Conservation (phyloP, 2,797 vertebrate genomes). For the Neosilurus hyrtlii region DNA sequence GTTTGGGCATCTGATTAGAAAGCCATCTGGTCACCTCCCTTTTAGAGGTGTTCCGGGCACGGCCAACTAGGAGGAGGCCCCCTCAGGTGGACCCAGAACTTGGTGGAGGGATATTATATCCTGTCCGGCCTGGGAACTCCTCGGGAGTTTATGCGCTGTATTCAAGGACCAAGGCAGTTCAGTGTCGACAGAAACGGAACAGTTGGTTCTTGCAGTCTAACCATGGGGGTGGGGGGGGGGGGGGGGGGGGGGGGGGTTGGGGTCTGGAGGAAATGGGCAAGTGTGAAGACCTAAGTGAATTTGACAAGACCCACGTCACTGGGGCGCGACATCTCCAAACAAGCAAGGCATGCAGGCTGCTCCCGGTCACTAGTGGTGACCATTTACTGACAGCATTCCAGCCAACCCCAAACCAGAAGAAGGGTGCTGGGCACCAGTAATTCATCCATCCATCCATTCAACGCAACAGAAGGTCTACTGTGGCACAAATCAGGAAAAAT, state of each 20-base stretch:
- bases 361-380: not conserved
- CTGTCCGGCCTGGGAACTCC: too few relatives aligned
- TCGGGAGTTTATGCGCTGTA: too few relatives aligned
- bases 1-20: too few relatives aligned
- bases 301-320: not conserved
- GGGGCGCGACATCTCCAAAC: not conserved
- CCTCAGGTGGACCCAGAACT: too few relatives aligned
- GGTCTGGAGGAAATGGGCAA: not conserved
- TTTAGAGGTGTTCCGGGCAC: too few relatives aligned
- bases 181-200: not conserved
- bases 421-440: not conserved
- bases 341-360: not conserved
- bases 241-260: too few relatives aligned
- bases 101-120: too few relatives aligned
- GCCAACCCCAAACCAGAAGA: not conserved
- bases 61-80: too few relatives aligned
- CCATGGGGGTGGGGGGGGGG: too few relatives aligned
- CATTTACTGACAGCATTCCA: not conserved
- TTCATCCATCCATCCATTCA: not conserved
- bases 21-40: too few relatives aligned
- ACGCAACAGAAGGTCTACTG: not conserved
- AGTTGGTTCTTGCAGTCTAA: not conserved
- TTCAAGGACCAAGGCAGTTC: too few relatives aligned
- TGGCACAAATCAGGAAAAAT: not conserved
- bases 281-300: not conserved